Evolutionary conservation across 2,113 vertebrate genomes (phyloP).

Genomic region (Acrocephalus arundinaceus): DNA sequence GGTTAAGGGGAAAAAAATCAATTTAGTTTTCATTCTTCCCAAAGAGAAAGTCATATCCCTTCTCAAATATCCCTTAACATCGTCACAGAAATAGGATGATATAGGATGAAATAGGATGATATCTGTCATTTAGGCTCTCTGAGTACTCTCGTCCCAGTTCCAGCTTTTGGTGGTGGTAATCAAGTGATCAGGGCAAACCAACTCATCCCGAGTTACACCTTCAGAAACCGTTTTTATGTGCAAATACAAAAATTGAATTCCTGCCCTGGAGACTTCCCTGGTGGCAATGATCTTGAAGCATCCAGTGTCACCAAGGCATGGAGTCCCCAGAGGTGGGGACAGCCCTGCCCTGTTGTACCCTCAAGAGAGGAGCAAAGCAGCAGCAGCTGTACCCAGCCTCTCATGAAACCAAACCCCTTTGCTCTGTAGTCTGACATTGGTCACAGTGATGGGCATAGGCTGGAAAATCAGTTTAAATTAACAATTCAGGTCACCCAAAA

Average conservation of each 20-base stretch:
- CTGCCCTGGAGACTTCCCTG: background rate
- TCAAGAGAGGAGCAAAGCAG: background rate
- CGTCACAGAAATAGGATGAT: background rate
- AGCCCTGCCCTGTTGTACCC: background rate
- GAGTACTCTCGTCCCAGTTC: background rate
- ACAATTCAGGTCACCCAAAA: background rate
- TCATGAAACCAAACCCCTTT: background rate
- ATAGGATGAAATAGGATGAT: background rate
- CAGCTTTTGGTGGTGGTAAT: background rate
- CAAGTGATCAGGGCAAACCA: background rate
- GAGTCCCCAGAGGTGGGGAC: background rate
- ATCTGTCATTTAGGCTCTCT: background rate
- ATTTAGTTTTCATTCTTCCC: slow-evolving; percentile 13
- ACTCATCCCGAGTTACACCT: background rate
- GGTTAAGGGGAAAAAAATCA: slow-evolving; percentile 3
- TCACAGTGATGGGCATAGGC: rapidly evolving
- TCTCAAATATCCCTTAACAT: background rate
- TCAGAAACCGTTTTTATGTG: background rate
- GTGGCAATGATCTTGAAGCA: background rate
- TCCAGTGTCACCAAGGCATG: background rate
- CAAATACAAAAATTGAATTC: background rate
- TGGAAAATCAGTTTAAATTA: background rate
- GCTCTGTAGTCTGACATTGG: background rate
- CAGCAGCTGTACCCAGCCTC: background rate
- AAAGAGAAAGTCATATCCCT: background rate